A percentile compares a stretch with the other conserved stretches of the same genome.
These are phyloP conservation scores for Nomada flava DNA, from an alignment of 2,888 invertebrate species.

Conservation along the genomic window DNA sequence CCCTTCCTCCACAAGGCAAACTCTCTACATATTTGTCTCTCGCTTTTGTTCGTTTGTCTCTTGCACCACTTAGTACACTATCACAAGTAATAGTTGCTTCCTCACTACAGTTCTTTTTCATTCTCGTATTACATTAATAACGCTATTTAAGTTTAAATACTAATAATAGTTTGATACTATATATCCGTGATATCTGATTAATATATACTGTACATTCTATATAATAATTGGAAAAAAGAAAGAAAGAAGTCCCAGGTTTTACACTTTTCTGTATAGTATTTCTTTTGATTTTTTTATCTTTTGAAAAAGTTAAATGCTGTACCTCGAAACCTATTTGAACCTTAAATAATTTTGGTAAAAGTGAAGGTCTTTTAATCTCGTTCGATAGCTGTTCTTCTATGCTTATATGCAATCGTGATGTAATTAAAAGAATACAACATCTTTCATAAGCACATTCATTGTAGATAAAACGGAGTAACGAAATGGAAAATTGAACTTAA, in stretches of 20 bases:
- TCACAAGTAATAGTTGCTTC: conserved; percentile 54
- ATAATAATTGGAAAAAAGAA: conserved; percentile 1
- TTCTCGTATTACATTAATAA: conserved; percentile 38
- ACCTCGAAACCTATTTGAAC: conserved; percentile 6
- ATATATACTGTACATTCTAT: conserved; percentile 40
- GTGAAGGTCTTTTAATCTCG: conserved; percentile 6
- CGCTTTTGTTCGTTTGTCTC: conserved; percentile 74
- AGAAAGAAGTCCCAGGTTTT: conserved; percentile 3
- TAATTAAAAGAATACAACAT: conserved; percentile 41
- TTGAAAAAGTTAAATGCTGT: conserved; percentile 1
- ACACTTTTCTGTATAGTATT: conserved; percentile 1
- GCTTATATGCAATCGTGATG: conserved; percentile 28
- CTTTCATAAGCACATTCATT: conserved; percentile 48
- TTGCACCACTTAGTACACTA: conserved; percentile 70
- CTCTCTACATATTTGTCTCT: conserved; percentile 72
- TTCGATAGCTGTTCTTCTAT: conserved; percentile 17
- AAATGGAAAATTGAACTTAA: conserved; percentile 59
- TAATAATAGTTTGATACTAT: conserved; percentile 30
- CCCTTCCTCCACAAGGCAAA: conserved; percentile 58
- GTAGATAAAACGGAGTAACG: conserved; percentile 52
- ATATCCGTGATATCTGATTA: conserved; percentile 25
- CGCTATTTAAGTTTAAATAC: conserved; percentile 30
- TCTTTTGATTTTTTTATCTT: background rate
- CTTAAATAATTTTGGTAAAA: conserved; percentile 31
- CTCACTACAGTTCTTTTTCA: conserved; percentile 42